A percentile compares a stretch with the other conserved stretches of the same genome.
These are phyloP conservation scores for Neofelis nebulosa DNA, from an alignment of 2,113 vertebrate genomes.

Conservation along the genomic window DNA sequence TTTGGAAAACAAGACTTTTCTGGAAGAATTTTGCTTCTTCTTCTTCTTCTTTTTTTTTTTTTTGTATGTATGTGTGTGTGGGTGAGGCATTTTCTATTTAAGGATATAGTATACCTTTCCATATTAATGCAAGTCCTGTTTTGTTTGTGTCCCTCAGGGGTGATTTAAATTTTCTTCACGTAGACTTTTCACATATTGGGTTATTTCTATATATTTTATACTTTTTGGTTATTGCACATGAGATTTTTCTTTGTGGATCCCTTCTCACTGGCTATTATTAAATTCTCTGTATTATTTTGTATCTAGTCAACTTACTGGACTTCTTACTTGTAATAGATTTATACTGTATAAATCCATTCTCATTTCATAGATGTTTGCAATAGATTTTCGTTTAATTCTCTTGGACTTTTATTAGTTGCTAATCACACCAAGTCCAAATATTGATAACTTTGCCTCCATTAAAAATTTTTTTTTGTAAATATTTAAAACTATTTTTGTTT, in stretches of 20 bases:
- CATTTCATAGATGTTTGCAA: neutral
- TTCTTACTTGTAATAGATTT: neutral
- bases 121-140: neutral
- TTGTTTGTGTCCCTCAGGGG: neutral
- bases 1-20: too few species aligned
- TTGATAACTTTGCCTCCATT: neutral
- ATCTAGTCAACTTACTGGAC: neutral
- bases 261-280: slow-evolving; percentile 16
- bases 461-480: neutral
- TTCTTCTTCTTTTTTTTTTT: too few species aligned
- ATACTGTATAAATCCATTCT: neutral
- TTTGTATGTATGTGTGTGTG: fast-evolving
- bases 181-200: neutral
- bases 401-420: neutral
- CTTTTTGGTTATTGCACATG: neutral
- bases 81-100: neutral
- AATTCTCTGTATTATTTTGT: neutral
- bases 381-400: neutral
- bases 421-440: neutral
- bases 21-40: too few species aligned
- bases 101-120: neutral
- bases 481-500: neutral
- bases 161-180: slow-evolving; percentile 9
- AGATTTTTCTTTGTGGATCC: neutral
- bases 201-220: slow-evolving; percentile 22